Conservation (phyloP, 2,113 vertebrate genomes). For the Ascaphus truei region DNA sequence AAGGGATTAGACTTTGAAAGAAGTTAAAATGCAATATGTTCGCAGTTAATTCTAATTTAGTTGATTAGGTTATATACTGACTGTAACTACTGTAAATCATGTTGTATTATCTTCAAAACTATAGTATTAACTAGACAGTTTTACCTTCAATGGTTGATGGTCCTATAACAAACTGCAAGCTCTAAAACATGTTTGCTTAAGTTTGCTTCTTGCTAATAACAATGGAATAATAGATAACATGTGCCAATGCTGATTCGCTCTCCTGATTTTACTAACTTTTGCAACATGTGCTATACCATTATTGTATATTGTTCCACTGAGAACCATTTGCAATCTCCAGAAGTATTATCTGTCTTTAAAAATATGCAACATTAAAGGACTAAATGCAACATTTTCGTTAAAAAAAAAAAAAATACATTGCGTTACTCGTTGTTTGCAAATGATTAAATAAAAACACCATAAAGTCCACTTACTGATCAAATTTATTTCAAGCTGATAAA, state of each 20-base stretch:
- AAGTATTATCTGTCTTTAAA: too few species aligned
- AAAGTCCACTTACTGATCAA: too few species aligned
- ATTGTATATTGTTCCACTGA: background rate
- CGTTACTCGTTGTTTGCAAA: too few species aligned
- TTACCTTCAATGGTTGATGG: background rate
- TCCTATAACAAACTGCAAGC: background rate
- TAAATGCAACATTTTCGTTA: too few species aligned
- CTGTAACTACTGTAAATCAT: background rate
- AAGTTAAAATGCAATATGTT: constrained; percentile 77
- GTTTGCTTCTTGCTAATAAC: background rate
- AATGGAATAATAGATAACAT: background rate
- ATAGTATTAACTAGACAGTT: background rate
- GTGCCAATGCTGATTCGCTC: background rate
- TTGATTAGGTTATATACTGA: constrained; percentile 68
- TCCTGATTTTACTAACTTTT: background rate
- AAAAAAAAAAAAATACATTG: too few species aligned
- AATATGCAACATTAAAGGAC: too few species aligned
- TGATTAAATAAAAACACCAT: too few species aligned
- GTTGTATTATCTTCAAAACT: constrained; percentile 3
- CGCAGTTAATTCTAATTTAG: constrained; percentile 73
- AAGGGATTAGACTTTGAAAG: constrained; percentile 61
- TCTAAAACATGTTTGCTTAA: background rate
- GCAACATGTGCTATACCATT: background rate
- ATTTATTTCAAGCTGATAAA: too few species aligned
- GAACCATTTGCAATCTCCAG: background rate